These are phyloP conservation scores for Drosophila conformis DNA, from an alignment of 2,888 invertebrate species.

Conservation along the genomic window DNA sequence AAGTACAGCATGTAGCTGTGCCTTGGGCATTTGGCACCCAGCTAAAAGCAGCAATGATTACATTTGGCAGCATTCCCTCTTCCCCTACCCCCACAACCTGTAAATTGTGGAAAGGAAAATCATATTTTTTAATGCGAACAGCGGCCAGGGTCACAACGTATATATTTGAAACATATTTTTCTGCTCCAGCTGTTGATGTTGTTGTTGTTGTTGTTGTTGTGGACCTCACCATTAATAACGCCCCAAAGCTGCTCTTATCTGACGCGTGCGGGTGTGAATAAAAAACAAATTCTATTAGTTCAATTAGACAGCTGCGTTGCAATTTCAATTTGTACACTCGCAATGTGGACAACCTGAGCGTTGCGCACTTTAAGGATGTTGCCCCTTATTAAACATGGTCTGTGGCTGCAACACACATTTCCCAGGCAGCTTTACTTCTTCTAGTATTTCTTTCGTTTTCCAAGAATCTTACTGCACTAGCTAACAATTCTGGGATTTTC, in stretches of 20 bases:
- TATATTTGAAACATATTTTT: slow-evolving; percentile 47
- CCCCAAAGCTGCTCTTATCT: slow-evolving; percentile 48
- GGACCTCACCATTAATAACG: slow-evolving; percentile 19
- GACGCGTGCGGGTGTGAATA: slow-evolving; percentile 61
- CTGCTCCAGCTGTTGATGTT: slow-evolving; percentile 4
- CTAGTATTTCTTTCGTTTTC: neutral
- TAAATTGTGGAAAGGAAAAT: slow-evolving; percentile 43
- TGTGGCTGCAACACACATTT: slow-evolving; percentile 42
- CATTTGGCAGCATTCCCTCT: slow-evolving; percentile 52
- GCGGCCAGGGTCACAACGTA: slow-evolving; percentile 11
- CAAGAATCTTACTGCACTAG: slow-evolving; percentile 26
- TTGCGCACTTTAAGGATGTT: slow-evolving; percentile 25
- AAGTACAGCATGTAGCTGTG: slow-evolving; percentile 62
- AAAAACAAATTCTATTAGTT: slow-evolving; percentile 66
- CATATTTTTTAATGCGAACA: slow-evolving; percentile 56
- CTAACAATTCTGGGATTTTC: neutral
- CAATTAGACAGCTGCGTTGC: slow-evolving; percentile 61
- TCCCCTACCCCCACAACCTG: slow-evolving; percentile 10
- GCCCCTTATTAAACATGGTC: slow-evolving; percentile 18
- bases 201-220: slow-evolving; percentile 11
- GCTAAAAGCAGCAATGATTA: slow-evolving; percentile 65
- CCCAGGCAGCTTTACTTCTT: slow-evolving; percentile 28
- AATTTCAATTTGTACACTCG: slow-evolving; percentile 41
- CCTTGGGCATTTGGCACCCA: slow-evolving; percentile 61
- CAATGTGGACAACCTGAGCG: slow-evolving; percentile 8